These are phyloP conservation scores for Doris montereyensis DNA, from an alignment of 2,888 invertebrate genomes.

Conservation along the genomic window DNA sequence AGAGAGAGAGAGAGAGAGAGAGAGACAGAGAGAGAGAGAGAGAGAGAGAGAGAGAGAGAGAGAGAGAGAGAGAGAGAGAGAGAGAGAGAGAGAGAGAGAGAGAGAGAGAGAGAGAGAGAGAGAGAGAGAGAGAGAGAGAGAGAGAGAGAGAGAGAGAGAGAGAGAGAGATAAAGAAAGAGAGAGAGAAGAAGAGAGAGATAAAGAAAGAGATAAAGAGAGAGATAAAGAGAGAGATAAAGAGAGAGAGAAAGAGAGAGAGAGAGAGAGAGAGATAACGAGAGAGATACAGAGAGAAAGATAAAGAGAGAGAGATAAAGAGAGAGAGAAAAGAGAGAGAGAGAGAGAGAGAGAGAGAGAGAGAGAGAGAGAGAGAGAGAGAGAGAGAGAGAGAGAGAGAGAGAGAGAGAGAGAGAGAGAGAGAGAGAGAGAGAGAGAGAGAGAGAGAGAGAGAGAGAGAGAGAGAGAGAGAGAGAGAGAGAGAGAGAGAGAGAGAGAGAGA, in stretches of 20 bases:
- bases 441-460: background rate
- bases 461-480: slow-evolving; percentile 7
- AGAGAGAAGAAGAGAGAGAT: slow-evolving; percentile 6
- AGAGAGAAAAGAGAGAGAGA: background rate
- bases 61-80: slow-evolving; percentile 27
- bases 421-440: background rate
- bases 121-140: slow-evolving; percentile 12
- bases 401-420: background rate
- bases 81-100: background rate
- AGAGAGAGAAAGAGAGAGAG: slow-evolving; percentile 24
- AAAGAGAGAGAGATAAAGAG: too few species aligned
- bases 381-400: background rate
- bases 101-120: background rate
- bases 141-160: slow-evolving; percentile 9
- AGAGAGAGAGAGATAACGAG: slow-evolving; percentile 30
- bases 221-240: slow-evolving; percentile 24
- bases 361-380: background rate
- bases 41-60: slow-evolving; percentile 32
- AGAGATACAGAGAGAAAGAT: slow-evolving; percentile 22
- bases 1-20: slow-evolving; percentile 28
- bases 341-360: background rate
- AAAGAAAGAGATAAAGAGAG: slow-evolving; percentile 29
- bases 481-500: slow-evolving; percentile 5
- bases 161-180: too few species aligned
- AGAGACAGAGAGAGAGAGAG: slow-evolving; percentile 26